A percentile compares a stretch with the other conserved stretches of the same genome.
Evolutionary conservation across 2,888 invertebrate species (phyloP).

Genomic region (Cordilura impudica): DNA sequence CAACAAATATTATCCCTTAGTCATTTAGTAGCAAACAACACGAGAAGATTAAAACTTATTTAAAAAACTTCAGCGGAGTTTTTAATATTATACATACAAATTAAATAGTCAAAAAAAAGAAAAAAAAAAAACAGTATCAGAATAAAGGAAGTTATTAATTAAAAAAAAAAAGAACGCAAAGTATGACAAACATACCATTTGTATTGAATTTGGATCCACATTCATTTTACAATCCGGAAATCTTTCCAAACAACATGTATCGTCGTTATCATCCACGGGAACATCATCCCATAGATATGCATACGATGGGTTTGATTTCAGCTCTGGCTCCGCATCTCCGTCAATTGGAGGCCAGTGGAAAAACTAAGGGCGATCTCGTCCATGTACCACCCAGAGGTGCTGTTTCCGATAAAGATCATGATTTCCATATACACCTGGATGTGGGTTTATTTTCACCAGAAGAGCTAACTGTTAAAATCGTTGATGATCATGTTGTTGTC

Average conservation of each 20-base stretch:
- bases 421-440: constrained; percentile 84
- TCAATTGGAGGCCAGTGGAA: constrained; percentile 66
- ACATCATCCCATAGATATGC: constrained; percentile 70
- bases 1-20: constrained; percentile 28
- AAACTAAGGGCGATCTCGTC: constrained; percentile 63
- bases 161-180: no score
- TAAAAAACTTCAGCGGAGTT: background rate
- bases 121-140: constrained; percentile 38
- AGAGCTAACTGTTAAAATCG: constrained; percentile 84
- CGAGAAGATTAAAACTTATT: background rate
- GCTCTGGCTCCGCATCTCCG: constrained; percentile 72
- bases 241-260: constrained; percentile 73
- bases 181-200: constrained; percentile 74
- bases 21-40: background rate
- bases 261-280: constrained; percentile 70
- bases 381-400: constrained; percentile 44
- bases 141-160: background rate
- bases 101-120: background rate
- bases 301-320: constrained; percentile 71
- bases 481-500: constrained; percentile 81
- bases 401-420: constrained; percentile 78
- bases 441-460: constrained; percentile 85
- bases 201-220: constrained; percentile 73
- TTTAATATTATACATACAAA: constrained; percentile 18
- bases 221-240: constrained; percentile 72